phyloP scores from a whole-genome alignment of 2,113 vertebrate species.

The Nesogale talazaci region DNA sequence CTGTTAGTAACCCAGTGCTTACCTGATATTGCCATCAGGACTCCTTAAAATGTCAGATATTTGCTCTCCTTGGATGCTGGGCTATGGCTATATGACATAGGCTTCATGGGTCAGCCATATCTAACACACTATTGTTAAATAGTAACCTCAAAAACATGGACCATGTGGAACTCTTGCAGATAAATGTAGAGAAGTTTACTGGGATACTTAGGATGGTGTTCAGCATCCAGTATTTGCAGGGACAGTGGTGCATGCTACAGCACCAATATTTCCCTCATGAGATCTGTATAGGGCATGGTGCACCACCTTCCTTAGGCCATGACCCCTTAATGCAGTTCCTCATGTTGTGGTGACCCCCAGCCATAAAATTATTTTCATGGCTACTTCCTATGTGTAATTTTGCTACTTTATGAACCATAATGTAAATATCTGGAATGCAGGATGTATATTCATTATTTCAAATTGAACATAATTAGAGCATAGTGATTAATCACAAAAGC shows the following conservation, averaged over 20 bases:
- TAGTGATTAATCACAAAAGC: too few species aligned
- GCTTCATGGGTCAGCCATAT: conserved; percentile 2
- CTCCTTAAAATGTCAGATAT: conserved; percentile 22
- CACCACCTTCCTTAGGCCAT: too few species aligned
- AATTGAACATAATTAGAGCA: too few species aligned
- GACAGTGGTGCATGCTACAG: not conserved
- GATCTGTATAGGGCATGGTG: not conserved
- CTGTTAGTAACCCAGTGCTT: too few species aligned
- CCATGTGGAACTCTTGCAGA: not conserved
- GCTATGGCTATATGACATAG: not conserved
- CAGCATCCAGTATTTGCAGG: not conserved
- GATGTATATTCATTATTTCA: too few species aligned
- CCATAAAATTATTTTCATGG: too few species aligned
- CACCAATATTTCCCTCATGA: not conserved
- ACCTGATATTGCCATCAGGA: too few species aligned
- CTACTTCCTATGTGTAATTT: too few species aligned
- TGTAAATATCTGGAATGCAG: too few species aligned
- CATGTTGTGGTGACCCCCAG: too few species aligned
- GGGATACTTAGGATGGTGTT: not conserved
- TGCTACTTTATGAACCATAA: too few species aligned
- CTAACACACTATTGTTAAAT: not conserved
- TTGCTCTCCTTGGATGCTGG: conserved; percentile 4
- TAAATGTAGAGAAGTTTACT: not conserved
- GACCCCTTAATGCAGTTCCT: too few species aligned
- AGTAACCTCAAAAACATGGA: not conserved